A percentile compares a stretch with the other conserved stretches of the same genome.
Conservation (phyloP, 1,140 invertebrate species). For the Bombus sylvicola region DNA sequence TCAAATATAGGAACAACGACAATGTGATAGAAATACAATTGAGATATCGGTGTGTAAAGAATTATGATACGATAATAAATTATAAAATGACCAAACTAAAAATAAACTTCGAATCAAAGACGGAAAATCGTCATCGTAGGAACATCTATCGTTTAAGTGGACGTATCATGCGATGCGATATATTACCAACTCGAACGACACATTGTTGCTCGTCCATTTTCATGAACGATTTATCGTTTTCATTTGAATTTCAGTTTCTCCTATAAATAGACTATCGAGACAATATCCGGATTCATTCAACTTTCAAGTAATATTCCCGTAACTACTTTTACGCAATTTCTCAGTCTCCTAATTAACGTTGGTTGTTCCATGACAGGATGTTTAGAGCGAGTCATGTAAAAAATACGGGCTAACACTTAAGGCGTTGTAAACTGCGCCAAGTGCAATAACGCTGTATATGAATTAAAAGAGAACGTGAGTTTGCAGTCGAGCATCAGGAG, state of each 20-base stretch:
- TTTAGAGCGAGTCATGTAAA: background rate
- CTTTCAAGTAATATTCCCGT: background rate
- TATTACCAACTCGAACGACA: background rate
- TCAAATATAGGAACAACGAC: no score
- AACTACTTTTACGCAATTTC: background rate
- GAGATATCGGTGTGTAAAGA: no score
- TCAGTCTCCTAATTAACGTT: background rate
- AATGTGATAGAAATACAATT: no score
- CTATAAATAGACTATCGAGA: background rate
- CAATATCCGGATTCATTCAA: background rate
- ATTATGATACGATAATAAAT: no score
- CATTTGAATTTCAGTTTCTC: background rate
- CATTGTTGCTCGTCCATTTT: constrained; percentile 13
- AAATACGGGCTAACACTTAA: background rate
- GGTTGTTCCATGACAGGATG: background rate
- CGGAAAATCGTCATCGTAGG: background rate
- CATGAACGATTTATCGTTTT: background rate
- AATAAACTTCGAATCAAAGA: background rate
- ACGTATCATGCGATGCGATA: constrained; percentile 17
- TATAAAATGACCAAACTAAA: background rate
- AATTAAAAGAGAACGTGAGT: background rate
- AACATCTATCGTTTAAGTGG: background rate
- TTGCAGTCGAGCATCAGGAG: background rate
- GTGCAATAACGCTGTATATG: background rate
- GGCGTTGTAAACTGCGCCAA: background rate